phyloP scores from a whole-genome alignment of 2,113 vertebrate genomes.

The Mormyrus iriodes region DNA sequence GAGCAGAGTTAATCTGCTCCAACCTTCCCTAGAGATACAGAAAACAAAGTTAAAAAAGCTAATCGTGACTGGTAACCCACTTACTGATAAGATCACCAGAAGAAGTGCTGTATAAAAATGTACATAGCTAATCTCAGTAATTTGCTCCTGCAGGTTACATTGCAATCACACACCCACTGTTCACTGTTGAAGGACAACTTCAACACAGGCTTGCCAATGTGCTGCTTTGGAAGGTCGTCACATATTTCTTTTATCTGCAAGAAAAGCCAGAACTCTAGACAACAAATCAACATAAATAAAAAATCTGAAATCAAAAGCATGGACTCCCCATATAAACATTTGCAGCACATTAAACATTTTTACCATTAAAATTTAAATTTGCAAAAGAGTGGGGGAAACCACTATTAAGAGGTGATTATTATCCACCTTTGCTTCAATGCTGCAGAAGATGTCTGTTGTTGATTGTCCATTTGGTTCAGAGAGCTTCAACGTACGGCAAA shows the following conservation, averaged over 20 bases:
- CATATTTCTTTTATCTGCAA: conserved; percentile 72
- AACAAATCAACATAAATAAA: background rate
- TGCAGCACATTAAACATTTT: background rate
- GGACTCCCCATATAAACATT: background rate
- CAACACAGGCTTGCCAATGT: conserved; percentile 69
- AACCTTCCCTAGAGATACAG: conserved; percentile 63
- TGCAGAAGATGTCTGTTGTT: conserved; percentile 56
- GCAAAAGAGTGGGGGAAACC: background rate
- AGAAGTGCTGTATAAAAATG: background rate
- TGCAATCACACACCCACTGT: conserved; percentile 67
- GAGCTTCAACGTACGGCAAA: conserved; percentile 68
- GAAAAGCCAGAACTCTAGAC: conserved; percentile 25
- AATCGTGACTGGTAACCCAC: background rate
- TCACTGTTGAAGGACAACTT: conserved; percentile 68
- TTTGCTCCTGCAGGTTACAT: background rate
- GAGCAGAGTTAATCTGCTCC: conserved; percentile 71
- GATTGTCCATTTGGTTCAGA: conserved; percentile 57
- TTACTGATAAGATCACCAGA: background rate
- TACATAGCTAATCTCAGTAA: background rate
- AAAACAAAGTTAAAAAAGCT: background rate
- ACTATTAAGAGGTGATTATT: background rate
- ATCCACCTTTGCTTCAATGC: conserved; percentile 73
- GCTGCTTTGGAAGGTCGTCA: conserved; percentile 63
- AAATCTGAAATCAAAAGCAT: conserved; percentile 1
- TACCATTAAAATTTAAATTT: background rate